Conservation (phyloP, 2,888 invertebrate genomes). For the Apocheima hispidaria region DNA sequence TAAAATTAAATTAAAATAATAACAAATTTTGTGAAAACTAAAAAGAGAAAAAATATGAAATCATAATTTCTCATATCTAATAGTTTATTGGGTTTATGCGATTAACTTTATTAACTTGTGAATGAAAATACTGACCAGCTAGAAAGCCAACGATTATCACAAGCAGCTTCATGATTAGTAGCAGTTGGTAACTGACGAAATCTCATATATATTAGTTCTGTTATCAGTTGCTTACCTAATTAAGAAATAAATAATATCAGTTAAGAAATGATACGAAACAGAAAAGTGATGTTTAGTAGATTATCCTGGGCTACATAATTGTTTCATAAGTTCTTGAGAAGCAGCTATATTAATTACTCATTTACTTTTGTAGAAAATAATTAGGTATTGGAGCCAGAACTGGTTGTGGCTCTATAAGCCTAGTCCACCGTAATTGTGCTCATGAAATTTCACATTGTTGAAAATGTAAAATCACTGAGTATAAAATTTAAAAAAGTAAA, state of each 20-base stretch:
- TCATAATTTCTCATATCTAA: too few relatives aligned
- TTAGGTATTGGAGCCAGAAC: background rate
- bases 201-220: constrained; percentile 16
- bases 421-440: too few relatives aligned
- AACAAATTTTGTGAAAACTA: too few relatives aligned
- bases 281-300: background rate
- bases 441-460: too few relatives aligned
- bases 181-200: constrained; percentile 1
- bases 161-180: constrained; percentile 55
- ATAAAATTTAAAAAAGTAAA: too few relatives aligned
- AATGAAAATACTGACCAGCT: constrained; percentile 50
- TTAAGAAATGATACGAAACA: constrained; percentile 4
- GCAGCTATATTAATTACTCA: background rate
- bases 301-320: background rate
- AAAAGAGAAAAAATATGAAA: too few relatives aligned
- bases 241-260: constrained; percentile 8
- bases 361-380: too few relatives aligned
- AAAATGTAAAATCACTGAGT: too few relatives aligned
- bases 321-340: background rate
- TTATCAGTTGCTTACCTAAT: constrained; percentile 19
- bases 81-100: too few relatives aligned
- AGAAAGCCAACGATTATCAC: constrained; percentile 52
- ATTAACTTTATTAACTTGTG: background rate
- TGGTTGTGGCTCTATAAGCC: background rate
- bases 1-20: too few relatives aligned